Evolutionary conservation across 2,888 invertebrate species (phyloP), one percentile per base, ranked within the genome.

Genomic region (Agonopterix arenella): DNA sequence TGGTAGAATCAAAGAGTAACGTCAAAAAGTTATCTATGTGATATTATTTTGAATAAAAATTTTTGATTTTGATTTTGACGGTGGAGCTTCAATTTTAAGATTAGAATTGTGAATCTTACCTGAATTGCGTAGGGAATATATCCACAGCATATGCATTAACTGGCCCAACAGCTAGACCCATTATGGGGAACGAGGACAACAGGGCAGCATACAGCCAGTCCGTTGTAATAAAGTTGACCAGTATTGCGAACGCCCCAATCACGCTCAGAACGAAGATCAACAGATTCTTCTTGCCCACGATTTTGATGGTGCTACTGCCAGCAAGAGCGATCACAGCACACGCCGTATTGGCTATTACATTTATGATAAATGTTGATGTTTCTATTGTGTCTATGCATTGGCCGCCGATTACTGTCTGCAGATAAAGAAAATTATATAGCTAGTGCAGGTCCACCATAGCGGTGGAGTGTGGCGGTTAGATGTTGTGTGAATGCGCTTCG

Each of bases 61-160:
- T n/a, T n/a, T n/a, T n/a, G n/a, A n/a, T n/a, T n/a, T n/a, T n/a
- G n/a, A n/a, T n/a, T n/a, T n/a, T n/a, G n/a, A 18, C 7, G 7
- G 5, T 28, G 7, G 7, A 28, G 28, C 28, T 1, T 5, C 7
- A 28, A 28, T 28, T 18, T 7, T 5, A 7, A 7, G 28, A 28
- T 28, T 7, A 28, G 28, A 28, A 28, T 4, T 28, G 28, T 5
- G 1, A 43, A 11, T 52, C 58, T 64, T 58, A 89, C 89, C 90
- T 84, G 45, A 88, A 72, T 62, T 84, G 61, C 1, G 89, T 89
- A 0, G 90, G 90, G 46, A 89, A 89, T 50, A 88, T 78, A 56
- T 83, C 80, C 4, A 89, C 84, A 44, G 82, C 73, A 57, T 72
- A 89, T 0, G 89, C 85, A 54, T 88, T 90, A 1, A 88, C 68